Base-by-base conservation (phyloP, 2,113 vertebrate genomes). In the Vimba vimba region DNA sequence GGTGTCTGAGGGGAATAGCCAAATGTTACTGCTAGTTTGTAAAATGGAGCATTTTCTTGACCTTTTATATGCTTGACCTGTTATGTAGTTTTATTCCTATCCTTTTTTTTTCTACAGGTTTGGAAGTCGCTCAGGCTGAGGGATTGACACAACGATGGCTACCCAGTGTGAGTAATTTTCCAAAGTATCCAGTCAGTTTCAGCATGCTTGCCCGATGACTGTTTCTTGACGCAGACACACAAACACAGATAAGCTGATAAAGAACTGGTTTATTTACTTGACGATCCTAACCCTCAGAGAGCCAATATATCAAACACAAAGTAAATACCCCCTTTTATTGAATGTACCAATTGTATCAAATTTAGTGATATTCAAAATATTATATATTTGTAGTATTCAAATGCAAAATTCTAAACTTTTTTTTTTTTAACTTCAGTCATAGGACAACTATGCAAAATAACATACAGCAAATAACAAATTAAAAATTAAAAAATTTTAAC, bases 121-220 rank as follows among this genome's bases (percentile, higher is more conserved):
- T 87, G 96, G 93, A 96, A 95, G 94, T 86, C 91, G 86, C 94
- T 91, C 92, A 89, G 92, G 89, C 93, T 93, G 85, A 94, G 90
- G 94, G 94, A 90, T 94, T 94, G 91, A 92, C 92, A 92, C 93
- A 93, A 97, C 95, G 92, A 99, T 99, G 98, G 97, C 97, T 93
- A 97, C 97, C 90, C 97, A 99, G 97, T 97, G 97, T 99, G 92
- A 92, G 95, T 96, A 47, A 11, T 74, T 13, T 7, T 36, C 12
- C 27, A 75, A 25, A 12, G n/a, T 33, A n/a, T n/a, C 36, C 12
- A 23, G 17, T 27, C 33, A 36, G 57, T 43, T 57, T 64, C 62
- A 52, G 21, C 77, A 60, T 82, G 25, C 12, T 82, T 69, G 62
- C 50, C 9, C 2, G 15, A 19, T 82, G 25, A 79, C 17, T 57